These are phyloP conservation scores for Sebastes oblongus DNA, from an alignment of 2,797 vertebrate genomes.

Conservation along the genomic window DNA sequence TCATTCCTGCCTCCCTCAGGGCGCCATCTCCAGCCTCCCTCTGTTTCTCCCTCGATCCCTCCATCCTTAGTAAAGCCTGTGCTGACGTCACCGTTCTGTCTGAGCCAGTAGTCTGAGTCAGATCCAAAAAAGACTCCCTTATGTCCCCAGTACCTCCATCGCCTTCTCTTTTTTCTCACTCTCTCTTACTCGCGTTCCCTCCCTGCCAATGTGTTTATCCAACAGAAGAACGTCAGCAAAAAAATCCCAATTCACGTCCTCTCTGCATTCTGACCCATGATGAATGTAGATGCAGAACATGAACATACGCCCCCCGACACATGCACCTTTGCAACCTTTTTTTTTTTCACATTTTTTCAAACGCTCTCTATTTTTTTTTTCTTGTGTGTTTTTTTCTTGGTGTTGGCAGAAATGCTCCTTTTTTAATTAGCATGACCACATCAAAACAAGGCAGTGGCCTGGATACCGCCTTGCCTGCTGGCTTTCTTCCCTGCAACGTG, in stretches of 20 bases:
- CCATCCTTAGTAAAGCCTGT: constrained; percentile 65
- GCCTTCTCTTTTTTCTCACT: background rate
- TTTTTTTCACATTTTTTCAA: constrained; percentile 46
- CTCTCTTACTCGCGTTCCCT: background rate
- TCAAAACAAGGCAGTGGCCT: constrained; percentile 78
- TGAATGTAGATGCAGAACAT: constrained; percentile 23
- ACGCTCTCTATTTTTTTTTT: constrained; percentile 33
- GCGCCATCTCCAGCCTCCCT: constrained; percentile 67
- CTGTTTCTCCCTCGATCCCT: constrained; percentile 68
- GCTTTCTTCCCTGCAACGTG: constrained; percentile 63
- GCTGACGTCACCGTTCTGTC: constrained; percentile 72
- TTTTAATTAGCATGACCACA: constrained; percentile 78
- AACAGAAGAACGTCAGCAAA: constrained; percentile 44
- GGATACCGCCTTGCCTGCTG: constrained; percentile 74
- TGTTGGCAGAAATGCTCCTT: constrained; percentile 66
- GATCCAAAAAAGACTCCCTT: constrained; percentile 70
- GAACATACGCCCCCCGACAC: background rate
- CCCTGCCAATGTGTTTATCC: constrained; percentile 46
- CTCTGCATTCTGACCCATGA: background rate
- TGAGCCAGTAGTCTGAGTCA: constrained; percentile 71
- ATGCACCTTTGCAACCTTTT: constrained; percentile 37
- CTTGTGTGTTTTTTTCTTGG: constrained; percentile 38
- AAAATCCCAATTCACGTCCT: constrained; percentile 10
- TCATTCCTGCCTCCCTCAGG: constrained; percentile 71
- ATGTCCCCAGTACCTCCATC: constrained; percentile 47